Conservation (phyloP, 2,888 invertebrate genomes). For the Eupithecia abbreviata region DNA sequence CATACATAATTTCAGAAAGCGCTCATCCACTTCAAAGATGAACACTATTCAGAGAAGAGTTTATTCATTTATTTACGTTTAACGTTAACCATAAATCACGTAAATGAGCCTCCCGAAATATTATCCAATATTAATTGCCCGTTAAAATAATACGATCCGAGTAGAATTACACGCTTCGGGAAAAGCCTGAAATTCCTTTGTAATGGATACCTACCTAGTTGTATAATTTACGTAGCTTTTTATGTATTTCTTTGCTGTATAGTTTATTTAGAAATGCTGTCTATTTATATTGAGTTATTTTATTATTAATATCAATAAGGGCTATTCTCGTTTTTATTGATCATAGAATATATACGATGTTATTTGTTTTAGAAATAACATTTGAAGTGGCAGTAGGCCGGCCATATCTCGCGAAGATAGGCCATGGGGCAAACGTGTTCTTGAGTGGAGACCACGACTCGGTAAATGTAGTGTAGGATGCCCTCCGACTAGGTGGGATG, state of each 20-base stretch:
- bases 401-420: too few species aligned
- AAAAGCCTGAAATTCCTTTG: neutral
- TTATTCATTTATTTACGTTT: slow-evolving; percentile 1
- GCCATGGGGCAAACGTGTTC: too few species aligned
- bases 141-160: slow-evolving; percentile 9
- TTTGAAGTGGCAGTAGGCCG: too few species aligned
- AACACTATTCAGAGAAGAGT: neutral
- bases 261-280: too few species aligned
- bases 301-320: too few species aligned
- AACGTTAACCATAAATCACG: slow-evolving; percentile 9
- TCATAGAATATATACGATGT: too few species aligned
- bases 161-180: neutral
- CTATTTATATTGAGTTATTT: too few species aligned
- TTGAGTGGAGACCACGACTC: too few species aligned
- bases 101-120: slow-evolving; percentile 10
- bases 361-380: too few species aligned
- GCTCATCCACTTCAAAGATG: neutral
- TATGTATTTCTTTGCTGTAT: neutral
- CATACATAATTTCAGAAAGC: neutral
- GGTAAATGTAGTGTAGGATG: too few species aligned
- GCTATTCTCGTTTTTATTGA: too few species aligned
- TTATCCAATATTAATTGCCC: slow-evolving; percentile 11
- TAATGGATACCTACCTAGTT: neutral
- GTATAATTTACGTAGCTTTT: neutral
- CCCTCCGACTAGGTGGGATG: too few species aligned